Evolutionary conservation across 2,888 invertebrate species (phyloP), one percentile per base, ranked within the genome.

Genomic region (Pachliopta kotzebuea): DNA sequence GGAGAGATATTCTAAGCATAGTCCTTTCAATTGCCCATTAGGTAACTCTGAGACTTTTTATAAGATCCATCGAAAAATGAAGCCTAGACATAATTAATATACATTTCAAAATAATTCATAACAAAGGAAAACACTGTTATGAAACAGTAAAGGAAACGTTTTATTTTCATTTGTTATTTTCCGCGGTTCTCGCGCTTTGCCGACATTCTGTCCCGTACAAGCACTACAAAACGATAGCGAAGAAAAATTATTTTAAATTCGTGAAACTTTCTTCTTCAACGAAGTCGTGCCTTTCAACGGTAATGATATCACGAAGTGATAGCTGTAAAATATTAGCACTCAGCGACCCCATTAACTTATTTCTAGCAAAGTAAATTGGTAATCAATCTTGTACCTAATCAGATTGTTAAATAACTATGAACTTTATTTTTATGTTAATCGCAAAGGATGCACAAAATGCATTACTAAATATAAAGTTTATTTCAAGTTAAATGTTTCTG

Each of bases 281-380:
- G 55, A 62, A 66, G 62, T 59, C 65, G 65, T 62, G 62, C 62
- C 61, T 66, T 62, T 66, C 55, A 66, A 62, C 65, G 29, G 65
- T 49, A 62, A 62, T 66, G 65, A 66, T 66, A 66, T 61, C 65
- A 54, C 61, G 65, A 59, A 50, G 65, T 66, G 65, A 66, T 66
- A 66, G 54, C 65, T 58, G 37, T 66, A 66, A 66, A 66, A 62
- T 66, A 66, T 66, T 66, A 66, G 65, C 65, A 66, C 65, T 66
- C 65, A 66, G 65, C 65, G 65, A 66, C 65, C 65, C 65, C 62
- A 62, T 66, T 66, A 62, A 66, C 26, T 66, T 66, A 66, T 66
- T 66, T 66, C 65, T 57, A 62, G 65, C 62, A 56, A 65, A 66
- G 65, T 66, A 66, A 62, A 66, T 66, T 66, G 58, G 55, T 66